These are phyloP conservation scores for Labia minor DNA, from an alignment of 2,888 invertebrate species.

Conservation along the genomic window DNA sequence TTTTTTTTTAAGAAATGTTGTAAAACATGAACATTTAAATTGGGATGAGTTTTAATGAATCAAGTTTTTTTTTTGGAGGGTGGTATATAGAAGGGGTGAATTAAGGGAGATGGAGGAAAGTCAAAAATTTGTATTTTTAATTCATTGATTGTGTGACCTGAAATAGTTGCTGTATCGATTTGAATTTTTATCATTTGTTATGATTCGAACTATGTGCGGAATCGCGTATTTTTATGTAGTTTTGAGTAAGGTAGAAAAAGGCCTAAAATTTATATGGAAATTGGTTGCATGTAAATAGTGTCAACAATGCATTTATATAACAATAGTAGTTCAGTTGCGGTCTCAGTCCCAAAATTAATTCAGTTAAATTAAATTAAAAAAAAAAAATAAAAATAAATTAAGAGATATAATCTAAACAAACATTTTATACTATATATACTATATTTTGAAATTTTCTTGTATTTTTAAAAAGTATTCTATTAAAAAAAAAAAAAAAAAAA, in stretches of 20 bases:
- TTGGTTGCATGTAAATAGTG: slow-evolving; percentile 13
- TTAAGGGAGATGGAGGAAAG: too few relatives aligned
- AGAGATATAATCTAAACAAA: too few relatives aligned
- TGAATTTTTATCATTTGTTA: slow-evolving; percentile 4
- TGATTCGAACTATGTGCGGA: neutral
- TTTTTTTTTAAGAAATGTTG: too few relatives aligned
- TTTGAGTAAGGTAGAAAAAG: neutral
- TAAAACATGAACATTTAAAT: too few relatives aligned
- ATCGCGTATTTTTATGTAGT: neutral
- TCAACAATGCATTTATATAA: neutral
- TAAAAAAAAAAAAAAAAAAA: too few relatives aligned
- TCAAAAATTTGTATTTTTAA: neutral
- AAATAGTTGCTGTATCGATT: slow-evolving; percentile 2
- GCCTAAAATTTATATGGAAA: neutral
- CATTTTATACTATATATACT: too few relatives aligned
- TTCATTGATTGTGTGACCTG: slow-evolving; percentile 4
- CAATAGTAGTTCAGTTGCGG: neutral
- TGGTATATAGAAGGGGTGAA: too few relatives aligned
- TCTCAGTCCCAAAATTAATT: neutral
- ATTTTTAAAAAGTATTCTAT: too few relatives aligned
- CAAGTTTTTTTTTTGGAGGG: too few relatives aligned
- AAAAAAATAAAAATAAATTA: too few relatives aligned
- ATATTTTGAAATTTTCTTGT: too few relatives aligned
- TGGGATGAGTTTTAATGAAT: slow-evolving; percentile 3
- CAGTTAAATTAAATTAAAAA: neutral